Evolutionary conservation across 2,888 invertebrate genomes (phyloP).

Genomic region (Drosophila paracracens): DNA sequence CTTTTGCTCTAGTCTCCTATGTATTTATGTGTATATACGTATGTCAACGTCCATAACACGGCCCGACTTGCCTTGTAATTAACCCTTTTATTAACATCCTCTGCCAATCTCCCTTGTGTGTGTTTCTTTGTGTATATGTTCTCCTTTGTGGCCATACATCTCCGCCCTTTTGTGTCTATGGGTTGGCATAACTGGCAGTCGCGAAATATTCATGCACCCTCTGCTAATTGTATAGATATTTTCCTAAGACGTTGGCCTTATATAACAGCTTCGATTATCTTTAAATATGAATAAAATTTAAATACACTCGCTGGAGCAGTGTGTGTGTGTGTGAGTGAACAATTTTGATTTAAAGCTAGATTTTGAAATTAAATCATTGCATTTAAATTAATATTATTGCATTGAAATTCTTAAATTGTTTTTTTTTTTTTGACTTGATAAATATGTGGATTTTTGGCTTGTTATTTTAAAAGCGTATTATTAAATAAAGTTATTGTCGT

Average conservation of each 20-base stretch:
- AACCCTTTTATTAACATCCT: conserved; percentile 69
- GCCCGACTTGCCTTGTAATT: conserved; percentile 62
- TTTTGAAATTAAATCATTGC: background rate
- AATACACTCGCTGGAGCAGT: background rate
- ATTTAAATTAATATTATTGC: background rate
- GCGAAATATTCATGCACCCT: conserved; percentile 10
- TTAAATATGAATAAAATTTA: conserved; percentile 1
- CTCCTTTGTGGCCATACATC: conserved; percentile 4
- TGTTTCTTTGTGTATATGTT: background rate
- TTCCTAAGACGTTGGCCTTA: background rate
- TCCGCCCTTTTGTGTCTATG: conserved; percentile 1
- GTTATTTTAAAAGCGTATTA: background rate
- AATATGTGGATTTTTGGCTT: background rate
- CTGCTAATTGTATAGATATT: conserved; percentile 4
- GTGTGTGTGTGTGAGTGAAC: background rate
- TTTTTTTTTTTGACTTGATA: background rate
- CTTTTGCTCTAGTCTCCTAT: conserved; percentile 21
- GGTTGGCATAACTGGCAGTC: conserved; percentile 15
- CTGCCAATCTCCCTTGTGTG: conserved; percentile 12
- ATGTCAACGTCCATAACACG: conserved; percentile 31
- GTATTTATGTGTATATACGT: conserved; percentile 3
- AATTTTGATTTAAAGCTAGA: background rate
- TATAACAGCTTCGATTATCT: background rate
- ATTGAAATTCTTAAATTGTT: background rate
- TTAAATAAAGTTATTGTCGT: background rate